Evolutionary conservation across 2,113 vertebrate genomes (phyloP).

Genomic region (Pleuronectes platessa): DNA sequence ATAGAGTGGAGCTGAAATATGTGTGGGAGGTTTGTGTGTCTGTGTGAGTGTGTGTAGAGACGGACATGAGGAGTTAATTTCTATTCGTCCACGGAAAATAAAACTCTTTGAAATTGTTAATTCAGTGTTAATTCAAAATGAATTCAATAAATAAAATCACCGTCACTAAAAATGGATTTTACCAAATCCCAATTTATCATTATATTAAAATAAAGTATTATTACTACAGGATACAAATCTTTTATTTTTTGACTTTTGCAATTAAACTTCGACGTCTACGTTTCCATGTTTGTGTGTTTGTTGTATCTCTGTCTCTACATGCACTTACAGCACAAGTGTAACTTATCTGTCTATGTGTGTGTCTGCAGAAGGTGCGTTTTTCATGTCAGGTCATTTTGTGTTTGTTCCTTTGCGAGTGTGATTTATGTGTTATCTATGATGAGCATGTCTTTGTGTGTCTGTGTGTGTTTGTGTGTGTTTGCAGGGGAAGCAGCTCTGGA

Average conservation of each 20-base stretch:
- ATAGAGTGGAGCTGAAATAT: constrained; percentile 14
- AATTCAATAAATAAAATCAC: too few species aligned
- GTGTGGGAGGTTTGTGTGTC: constrained; percentile 18
- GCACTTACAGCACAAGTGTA: too few species aligned
- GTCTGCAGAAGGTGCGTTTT: not conserved
- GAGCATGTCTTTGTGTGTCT: constrained; percentile 5
- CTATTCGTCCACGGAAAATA: not conserved
- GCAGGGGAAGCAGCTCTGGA: constrained; percentile 43
- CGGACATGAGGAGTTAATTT: not conserved
- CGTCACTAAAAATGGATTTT: too few species aligned
- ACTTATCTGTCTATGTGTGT: not conserved
- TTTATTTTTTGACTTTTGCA: too few species aligned
- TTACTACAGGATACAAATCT: too few species aligned
- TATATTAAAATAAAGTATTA: too few species aligned
- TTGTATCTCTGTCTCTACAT: too few species aligned
- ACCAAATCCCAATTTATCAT: too few species aligned
- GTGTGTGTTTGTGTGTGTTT: constrained; percentile 20
- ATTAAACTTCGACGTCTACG: too few species aligned
- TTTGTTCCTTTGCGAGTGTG: not conserved
- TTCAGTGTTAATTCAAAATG: too few species aligned
- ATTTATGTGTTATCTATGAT: too few species aligned
- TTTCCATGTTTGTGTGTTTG: too few species aligned
- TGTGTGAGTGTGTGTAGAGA: not conserved
- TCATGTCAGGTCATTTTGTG: not conserved
- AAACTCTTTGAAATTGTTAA: not conserved